Conservation (phyloP, 2,888 invertebrate species). For the Noctua janthina region DNA sequence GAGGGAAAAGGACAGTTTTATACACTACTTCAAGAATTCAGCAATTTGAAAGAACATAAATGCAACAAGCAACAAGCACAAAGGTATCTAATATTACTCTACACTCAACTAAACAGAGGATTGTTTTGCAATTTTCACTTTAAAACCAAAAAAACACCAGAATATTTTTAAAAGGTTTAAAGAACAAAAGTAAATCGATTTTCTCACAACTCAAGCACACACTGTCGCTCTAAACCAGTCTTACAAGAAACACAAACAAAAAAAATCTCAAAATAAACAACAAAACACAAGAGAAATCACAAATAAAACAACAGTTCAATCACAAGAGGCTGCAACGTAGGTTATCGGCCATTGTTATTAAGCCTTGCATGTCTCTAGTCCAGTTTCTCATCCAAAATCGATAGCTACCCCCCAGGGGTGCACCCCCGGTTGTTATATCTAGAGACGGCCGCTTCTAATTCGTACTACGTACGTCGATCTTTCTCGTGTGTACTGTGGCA, state of each 20-base stretch:
- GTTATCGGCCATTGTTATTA: conserved; percentile 88
- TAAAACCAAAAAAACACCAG: background rate
- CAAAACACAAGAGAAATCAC: conserved; percentile 53
- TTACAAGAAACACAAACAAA: background rate
- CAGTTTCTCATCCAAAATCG: conserved; percentile 90
- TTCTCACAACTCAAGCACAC: background rate
- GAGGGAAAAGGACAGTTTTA: background rate
- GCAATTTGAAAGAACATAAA: background rate
- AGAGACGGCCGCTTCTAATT: conserved; percentile 86
- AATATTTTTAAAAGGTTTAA: background rate
- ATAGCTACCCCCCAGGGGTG: conserved; percentile 82
- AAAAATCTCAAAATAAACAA: conserved; percentile 22
- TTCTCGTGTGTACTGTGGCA: conserved; percentile 63
- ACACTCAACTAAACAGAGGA: background rate
- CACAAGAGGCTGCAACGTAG: conserved; percentile 76
- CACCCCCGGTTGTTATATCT: conserved; percentile 84
- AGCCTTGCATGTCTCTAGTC: conserved; percentile 89
- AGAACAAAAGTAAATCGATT: background rate
- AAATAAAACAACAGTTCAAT: conserved; percentile 63
- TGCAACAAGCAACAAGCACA: background rate
- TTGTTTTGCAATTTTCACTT: background rate
- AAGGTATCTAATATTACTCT: background rate
- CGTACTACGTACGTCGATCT: conserved; percentile 78
- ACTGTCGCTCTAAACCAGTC: background rate
- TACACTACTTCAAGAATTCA: background rate